phyloP scores from a whole-genome alignment of 2,113 vertebrate genomes.

The Seriola dumerili region DNA sequence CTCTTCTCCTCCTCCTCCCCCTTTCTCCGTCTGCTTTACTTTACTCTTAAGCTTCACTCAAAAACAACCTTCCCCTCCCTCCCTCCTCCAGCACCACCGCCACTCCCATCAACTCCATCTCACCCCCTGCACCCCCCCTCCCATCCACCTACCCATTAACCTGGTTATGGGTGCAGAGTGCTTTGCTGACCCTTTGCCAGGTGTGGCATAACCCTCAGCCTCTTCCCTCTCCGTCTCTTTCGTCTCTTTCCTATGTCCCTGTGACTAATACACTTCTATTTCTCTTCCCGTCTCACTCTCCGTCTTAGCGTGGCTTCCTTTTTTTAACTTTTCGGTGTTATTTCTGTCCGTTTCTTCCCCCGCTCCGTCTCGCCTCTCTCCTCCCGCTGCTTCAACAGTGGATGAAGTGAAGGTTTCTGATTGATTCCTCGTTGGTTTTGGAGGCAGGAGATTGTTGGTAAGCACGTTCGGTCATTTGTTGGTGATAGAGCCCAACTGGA shows the following conservation, averaged over 20 bases:
- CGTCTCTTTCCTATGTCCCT: not conserved
- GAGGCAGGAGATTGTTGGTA: not conserved
- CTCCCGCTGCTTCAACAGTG: not conserved
- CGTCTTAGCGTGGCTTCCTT: no score
- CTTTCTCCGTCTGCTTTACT: conserved; percentile 51
- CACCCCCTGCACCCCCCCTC: not conserved
- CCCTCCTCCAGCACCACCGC: not conserved
- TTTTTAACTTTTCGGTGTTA: not conserved
- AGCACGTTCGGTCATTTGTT: not conserved
- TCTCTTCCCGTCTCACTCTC: not conserved
- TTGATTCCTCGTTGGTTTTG: not conserved
- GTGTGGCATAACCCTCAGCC: conserved; percentile 23
- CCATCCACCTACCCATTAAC: conserved; percentile 70
- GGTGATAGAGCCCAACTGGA: not conserved
- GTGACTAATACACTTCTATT: not conserved
- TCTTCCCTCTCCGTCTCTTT: not conserved
- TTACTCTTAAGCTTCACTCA: conserved; percentile 60
- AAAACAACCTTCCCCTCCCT: conserved; percentile 39
- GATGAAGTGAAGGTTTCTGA: not conserved
- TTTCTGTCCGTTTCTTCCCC: not conserved
- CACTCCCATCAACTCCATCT: conserved; percentile 46
- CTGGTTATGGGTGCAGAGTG: conserved; percentile 72
- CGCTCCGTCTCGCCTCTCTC: not conserved
- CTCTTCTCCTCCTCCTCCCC: conserved; percentile 6
- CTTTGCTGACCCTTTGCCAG: conserved; percentile 74